Evolutionary conservation across 2,113 vertebrate species (phyloP).

Genomic region (Sigmodon hispidus): DNA sequence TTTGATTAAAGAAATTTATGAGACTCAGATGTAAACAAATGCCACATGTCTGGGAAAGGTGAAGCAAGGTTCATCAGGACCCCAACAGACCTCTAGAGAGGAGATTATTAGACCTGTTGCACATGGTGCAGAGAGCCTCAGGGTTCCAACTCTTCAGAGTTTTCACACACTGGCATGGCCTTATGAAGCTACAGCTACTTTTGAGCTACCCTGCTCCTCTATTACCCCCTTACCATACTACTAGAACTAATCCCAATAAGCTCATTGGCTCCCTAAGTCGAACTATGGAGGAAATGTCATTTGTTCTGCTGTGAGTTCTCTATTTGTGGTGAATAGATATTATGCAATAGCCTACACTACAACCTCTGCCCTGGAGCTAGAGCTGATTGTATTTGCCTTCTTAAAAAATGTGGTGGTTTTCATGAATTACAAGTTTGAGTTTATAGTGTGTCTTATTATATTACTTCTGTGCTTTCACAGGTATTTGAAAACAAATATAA

Average conservation of each 20-base stretch:
- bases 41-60: neutral
- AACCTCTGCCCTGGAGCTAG: too few relatives aligned
- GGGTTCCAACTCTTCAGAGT: neutral
- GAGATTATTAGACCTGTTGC: neutral
- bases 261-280: neutral
- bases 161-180: fast-evolving
- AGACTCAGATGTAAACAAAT: neutral
- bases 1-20: neutral
- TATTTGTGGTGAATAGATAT: neutral
- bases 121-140: neutral
- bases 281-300: too few relatives aligned
- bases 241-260: neutral
- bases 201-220: neutral
- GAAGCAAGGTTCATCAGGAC: neutral
- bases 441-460: too few relatives aligned
- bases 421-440: too few relatives aligned
- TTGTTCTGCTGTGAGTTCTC: neutral
- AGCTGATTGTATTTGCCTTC: neutral
- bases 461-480: too few relatives aligned
- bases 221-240: neutral
- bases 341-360: neutral
- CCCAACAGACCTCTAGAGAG: too few relatives aligned
- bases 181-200: too few relatives aligned
- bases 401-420: neutral
- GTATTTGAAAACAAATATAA: too few relatives aligned